A percentile compares a stretch with the other conserved stretches of the same genome.
These are phyloP conservation scores for Orthosia gracilis DNA, from an alignment of 2,888 invertebrate genomes.

Conservation along the genomic window DNA sequence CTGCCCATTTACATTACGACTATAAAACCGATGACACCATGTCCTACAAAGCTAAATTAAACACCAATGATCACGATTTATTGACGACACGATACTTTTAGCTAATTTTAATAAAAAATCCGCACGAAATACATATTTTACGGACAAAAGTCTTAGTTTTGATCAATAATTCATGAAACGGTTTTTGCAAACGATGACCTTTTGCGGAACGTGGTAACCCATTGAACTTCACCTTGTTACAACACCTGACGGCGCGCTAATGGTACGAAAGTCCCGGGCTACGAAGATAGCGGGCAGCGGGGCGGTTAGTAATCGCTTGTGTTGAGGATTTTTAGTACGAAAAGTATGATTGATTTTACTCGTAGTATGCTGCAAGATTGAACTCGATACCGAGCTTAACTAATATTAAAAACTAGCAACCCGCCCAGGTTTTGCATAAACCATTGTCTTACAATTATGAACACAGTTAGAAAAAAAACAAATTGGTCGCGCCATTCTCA, in stretches of 20 bases:
- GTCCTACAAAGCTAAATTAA: conserved; percentile 25
- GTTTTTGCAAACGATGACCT: conserved; percentile 73
- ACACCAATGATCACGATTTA: conserved; percentile 30
- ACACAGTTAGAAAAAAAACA: no score
- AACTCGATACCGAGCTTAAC: no score
- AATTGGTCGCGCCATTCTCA: no score
- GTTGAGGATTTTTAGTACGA: not conserved
- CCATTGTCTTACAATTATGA: no score
- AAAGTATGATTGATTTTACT: no score
- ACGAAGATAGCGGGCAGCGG: conserved; percentile 43
- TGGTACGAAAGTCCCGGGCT: conserved; percentile 21
- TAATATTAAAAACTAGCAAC: no score
- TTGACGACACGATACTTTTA: conserved; percentile 15
- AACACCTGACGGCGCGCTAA: conserved; percentile 59
- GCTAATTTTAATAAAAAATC: conserved; percentile 10
- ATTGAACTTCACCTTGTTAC: conserved; percentile 83
- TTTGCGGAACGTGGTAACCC: conserved; percentile 67
- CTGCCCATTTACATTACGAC: not conserved
- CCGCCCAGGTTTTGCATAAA: no score
- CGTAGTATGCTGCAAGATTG: no score
- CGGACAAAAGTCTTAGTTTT: conserved; percentile 54
- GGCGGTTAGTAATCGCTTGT: not conserved
- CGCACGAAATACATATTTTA: conserved; percentile 38
- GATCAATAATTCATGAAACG: conserved; percentile 62
- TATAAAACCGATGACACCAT: conserved; percentile 13